phyloP scores from a whole-genome alignment of 2,888 invertebrate genomes.

The Neria commutata region DNA sequence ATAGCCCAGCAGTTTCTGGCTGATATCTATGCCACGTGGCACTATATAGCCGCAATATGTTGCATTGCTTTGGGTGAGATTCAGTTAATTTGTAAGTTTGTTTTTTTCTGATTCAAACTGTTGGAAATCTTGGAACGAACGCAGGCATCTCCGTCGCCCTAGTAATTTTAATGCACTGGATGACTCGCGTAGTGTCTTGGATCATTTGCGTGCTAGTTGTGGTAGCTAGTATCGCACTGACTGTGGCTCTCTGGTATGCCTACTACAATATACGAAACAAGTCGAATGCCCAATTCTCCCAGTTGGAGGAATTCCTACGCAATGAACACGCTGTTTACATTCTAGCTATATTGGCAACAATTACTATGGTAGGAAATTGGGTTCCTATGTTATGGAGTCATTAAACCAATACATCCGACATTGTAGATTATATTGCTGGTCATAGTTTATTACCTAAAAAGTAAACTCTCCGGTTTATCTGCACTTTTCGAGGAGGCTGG shows the following conservation, averaged over 20 bases:
- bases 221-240: constrained; percentile 77
- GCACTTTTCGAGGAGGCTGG: constrained; percentile 90
- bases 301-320: constrained; percentile 78
- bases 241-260: constrained; percentile 86
- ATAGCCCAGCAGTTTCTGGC: constrained; percentile 85
- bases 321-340: constrained; percentile 86
- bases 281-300: constrained; percentile 48
- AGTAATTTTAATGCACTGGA: constrained; percentile 81
- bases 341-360: constrained; percentile 83
- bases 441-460: constrained; percentile 77
- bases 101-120: not conserved
- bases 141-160: constrained; percentile 82
- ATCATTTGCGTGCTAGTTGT: constrained; percentile 83
- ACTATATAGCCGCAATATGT: constrained; percentile 80
- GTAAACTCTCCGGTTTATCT: constrained; percentile 81
- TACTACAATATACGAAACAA: constrained; percentile 75
- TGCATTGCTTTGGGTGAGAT: constrained; percentile 80
- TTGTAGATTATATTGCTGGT: constrained; percentile 73
- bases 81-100: too few relatives aligned
- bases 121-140: constrained; percentile 33
- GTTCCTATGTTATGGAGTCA: constrained; percentile 1
- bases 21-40: constrained; percentile 89
- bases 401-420: not conserved
- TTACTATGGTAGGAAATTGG: constrained; percentile 73
- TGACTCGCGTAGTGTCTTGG: constrained; percentile 86